These are phyloP conservation scores for Myripristis jacobus DNA, from an alignment of 2,797 vertebrate genomes.

Conservation along the genomic window DNA sequence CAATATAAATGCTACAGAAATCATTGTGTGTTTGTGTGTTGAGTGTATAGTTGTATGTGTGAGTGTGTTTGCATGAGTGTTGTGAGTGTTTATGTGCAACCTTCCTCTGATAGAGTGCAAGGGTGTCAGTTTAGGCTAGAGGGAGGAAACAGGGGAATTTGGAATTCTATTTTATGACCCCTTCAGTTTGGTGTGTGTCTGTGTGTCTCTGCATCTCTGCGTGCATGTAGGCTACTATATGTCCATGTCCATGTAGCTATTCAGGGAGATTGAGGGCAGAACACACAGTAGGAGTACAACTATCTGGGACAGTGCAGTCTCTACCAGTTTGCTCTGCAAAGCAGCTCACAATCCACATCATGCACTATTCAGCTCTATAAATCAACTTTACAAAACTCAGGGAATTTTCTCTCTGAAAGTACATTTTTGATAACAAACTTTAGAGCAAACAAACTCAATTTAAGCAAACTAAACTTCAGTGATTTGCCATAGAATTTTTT, in stretches of 20 bases:
- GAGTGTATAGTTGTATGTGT: slow-evolving; percentile 7
- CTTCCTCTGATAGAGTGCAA: slow-evolving; percentile 27
- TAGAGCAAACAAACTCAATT: too few relatives aligned
- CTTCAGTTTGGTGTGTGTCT: background rate
- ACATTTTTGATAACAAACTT: background rate
- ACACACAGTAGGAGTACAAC: slow-evolving; percentile 61
- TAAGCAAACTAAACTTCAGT: too few relatives aligned
- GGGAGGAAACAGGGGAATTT: slow-evolving; percentile 20
- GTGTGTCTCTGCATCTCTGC: slow-evolving; percentile 1
- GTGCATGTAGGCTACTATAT: background rate
- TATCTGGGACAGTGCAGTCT: slow-evolving; percentile 66
- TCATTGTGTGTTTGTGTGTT: slow-evolving; percentile 1
- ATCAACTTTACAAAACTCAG: too few relatives aligned
- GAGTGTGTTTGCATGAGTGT: slow-evolving; percentile 2
- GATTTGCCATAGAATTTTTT: background rate
- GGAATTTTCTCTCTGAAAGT: background rate
- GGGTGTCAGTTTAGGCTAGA: slow-evolving; percentile 10
- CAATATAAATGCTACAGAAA: background rate
- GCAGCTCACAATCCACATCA: slow-evolving; percentile 4
- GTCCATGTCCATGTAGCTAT: slow-evolving; percentile 36
- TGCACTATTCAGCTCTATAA: background rate
- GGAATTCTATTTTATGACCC: slow-evolving; percentile 13
- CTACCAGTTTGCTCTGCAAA: slow-evolving; percentile 25
- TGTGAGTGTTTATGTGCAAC: slow-evolving; percentile 35
- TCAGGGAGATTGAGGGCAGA: slow-evolving; percentile 64